Evolutionary conservation across 1,140 invertebrate species (phyloP), one percentile per base, ranked within the genome.

Genomic region (Tribolium castaneum): DNA sequence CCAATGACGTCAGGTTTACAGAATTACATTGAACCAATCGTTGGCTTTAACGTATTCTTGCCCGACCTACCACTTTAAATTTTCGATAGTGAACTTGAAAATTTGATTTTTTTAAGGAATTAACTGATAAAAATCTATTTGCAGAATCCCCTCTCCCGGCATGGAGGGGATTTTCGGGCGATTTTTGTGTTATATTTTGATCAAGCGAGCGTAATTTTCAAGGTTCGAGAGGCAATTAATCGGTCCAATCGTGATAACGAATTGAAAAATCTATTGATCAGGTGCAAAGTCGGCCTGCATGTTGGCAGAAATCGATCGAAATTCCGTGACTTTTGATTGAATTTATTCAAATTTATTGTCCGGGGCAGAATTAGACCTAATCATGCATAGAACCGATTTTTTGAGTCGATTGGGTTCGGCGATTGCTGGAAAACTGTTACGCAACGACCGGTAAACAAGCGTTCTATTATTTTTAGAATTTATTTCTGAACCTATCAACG

Each of bases 1-100:
- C 78, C 77, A 82, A 75, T 83, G 80, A 84, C 83, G 83, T 84
- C 78, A 80, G 71, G 75, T 79, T 54, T 71, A 78, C 66, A 79
- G 78, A 79, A 79, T 79, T 79, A 81, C 39, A 77, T 77, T 74
- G 76, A 50, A 80, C 83, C 83, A 84, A 84, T 84, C 75, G 80
- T 78, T 79, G 79, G 59, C 75, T 78, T 62, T 74, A 72, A 76
- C 76, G 70, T 62, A 79, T 75, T 78, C 72, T 78, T 76, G 76
- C 50, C 59, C 76, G 79, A 79, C 76, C 70, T 78, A 80, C 76
- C 78, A 75, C 74, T 79, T 72, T 75, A 70, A 72, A 75, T 75
- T 75, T 78, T 73, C 71, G 71, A 73, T 73, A 73, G 71, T 73
- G 71, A 73, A 73, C 49, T 73, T 73, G 13, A 73, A 73, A 73